Conservation (phyloP, 1,140 invertebrate genomes). For the Spodoptera litura region DNA sequence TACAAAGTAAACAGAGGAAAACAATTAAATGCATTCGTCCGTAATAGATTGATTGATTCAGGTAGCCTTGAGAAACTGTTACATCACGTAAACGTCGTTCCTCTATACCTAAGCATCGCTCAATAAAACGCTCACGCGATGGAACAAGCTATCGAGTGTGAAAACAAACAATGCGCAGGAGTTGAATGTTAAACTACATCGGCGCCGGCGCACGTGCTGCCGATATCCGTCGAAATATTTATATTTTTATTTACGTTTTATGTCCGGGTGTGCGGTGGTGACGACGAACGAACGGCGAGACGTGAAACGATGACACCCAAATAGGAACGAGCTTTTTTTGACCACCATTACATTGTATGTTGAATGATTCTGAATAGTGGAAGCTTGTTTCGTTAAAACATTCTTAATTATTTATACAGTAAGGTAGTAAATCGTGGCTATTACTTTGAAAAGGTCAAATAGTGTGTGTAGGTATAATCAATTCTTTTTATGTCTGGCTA, state of each 20-base stretch:
- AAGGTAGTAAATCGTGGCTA: too few relatives aligned
- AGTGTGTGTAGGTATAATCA: too few relatives aligned
- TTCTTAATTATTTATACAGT: too few relatives aligned
- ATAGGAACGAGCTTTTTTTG: slow-evolving; percentile 36
- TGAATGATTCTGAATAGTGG: slow-evolving; percentile 33
- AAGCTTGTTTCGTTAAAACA: background rate
- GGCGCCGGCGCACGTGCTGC: slow-evolving; percentile 71
- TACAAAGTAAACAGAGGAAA: slow-evolving; percentile 19
- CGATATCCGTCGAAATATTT: slow-evolving; percentile 77
- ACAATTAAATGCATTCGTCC: slow-evolving; percentile 13
- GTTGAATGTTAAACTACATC: slow-evolving; percentile 75
- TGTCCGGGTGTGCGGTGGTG: slow-evolving; percentile 58
- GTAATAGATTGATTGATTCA: background rate
- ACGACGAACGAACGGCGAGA: slow-evolving; percentile 35
- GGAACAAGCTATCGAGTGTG: slow-evolving; percentile 64
- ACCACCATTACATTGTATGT: slow-evolving; percentile 26
- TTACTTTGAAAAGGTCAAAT: too few relatives aligned
- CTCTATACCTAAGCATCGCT: slow-evolving; percentile 58
- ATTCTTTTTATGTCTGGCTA: too few relatives aligned
- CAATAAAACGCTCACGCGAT: slow-evolving; percentile 78
- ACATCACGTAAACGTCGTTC: slow-evolving; percentile 57
- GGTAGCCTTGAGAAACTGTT: slow-evolving; percentile 42
- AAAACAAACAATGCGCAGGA: slow-evolving; percentile 78
- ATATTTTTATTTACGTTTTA: slow-evolving; percentile 80
- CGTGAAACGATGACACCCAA: slow-evolving; percentile 31